phyloP scores from a whole-genome alignment of 2,888 invertebrate species.

The Sinohyriopsis cumingii region DNA sequence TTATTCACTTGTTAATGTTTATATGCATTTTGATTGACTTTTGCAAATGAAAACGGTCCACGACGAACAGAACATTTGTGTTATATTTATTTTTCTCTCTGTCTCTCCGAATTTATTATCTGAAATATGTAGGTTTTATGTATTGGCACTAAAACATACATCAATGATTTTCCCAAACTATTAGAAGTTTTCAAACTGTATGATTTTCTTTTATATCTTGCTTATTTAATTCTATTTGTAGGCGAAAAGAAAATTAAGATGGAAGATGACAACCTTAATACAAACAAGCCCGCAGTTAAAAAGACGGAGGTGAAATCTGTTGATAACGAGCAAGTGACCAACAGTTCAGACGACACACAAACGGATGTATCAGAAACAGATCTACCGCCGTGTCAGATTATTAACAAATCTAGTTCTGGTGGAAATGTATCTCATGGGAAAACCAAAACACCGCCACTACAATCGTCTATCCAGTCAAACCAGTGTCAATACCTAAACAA shows the following conservation, averaged over 20 bases:
- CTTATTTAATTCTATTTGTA: too few relatives aligned
- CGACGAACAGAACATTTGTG: too few relatives aligned
- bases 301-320: slow-evolving; percentile 34
- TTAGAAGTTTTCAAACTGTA: too few relatives aligned
- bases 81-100: too few relatives aligned
- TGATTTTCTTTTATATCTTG: too few relatives aligned
- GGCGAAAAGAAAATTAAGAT: slow-evolving; percentile 44
- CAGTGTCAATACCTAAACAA: slow-evolving; percentile 54
- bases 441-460: slow-evolving; percentile 39
- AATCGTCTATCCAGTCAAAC: slow-evolving; percentile 37
- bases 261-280: slow-evolving; percentile 34
- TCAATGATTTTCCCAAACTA: too few relatives aligned
- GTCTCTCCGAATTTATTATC: too few relatives aligned
- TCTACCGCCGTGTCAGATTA: slow-evolving; percentile 39
- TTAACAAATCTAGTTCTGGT: slow-evolving; percentile 41
- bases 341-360: slow-evolving; percentile 38
- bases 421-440: slow-evolving; percentile 37
- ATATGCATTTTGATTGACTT: too few relatives aligned
- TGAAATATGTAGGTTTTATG: too few relatives aligned
- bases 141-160: too few relatives aligned
- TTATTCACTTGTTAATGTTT: too few relatives aligned
- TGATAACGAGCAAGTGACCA: slow-evolving; percentile 40
- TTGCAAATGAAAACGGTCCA: too few relatives aligned
- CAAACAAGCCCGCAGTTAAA: slow-evolving; percentile 10
- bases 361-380: slow-evolving; percentile 44